Evolutionary conservation across 2,797 vertebrate genomes (phyloP).

Genomic region (Emys orbicularis): DNA sequence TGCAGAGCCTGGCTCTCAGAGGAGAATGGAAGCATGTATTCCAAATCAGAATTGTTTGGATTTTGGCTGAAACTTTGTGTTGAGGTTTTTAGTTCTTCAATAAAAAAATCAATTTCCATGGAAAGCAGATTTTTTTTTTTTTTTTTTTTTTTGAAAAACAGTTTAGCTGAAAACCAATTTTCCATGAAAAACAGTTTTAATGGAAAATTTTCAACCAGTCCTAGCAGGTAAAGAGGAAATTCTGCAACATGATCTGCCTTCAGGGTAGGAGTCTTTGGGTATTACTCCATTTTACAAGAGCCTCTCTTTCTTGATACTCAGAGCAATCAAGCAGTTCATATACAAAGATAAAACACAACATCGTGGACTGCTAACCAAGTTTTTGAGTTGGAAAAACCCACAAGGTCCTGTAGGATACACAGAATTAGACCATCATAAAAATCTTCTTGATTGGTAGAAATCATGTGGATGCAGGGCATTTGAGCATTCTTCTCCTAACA

Average conservation of each 20-base stretch:
- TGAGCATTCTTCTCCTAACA: background rate
- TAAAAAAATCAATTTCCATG: background rate
- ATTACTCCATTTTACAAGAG: background rate
- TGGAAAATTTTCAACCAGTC: background rate
- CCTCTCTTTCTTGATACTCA: background rate
- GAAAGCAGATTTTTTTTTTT: background rate
- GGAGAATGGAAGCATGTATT: background rate
- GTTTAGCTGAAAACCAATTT: background rate
- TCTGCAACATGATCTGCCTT: background rate
- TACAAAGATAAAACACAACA: rapidly evolving
- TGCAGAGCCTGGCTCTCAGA: background rate
- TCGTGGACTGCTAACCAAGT: background rate
- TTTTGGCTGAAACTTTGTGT: background rate
- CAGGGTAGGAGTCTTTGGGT: background rate
- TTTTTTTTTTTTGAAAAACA: background rate
- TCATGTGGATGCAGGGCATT: background rate
- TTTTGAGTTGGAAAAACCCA: rapidly evolving
- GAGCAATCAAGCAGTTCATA: rapidly evolving
- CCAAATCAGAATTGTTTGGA: background rate
- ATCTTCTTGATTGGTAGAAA: background rate
- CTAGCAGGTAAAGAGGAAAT: background rate
- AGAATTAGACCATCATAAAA: background rate
- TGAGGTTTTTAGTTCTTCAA: background rate
- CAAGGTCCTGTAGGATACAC: background rate
- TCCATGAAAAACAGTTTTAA: background rate